Conservation (phyloP, 2,113 vertebrate species). For the Grantiella picta region DNA sequence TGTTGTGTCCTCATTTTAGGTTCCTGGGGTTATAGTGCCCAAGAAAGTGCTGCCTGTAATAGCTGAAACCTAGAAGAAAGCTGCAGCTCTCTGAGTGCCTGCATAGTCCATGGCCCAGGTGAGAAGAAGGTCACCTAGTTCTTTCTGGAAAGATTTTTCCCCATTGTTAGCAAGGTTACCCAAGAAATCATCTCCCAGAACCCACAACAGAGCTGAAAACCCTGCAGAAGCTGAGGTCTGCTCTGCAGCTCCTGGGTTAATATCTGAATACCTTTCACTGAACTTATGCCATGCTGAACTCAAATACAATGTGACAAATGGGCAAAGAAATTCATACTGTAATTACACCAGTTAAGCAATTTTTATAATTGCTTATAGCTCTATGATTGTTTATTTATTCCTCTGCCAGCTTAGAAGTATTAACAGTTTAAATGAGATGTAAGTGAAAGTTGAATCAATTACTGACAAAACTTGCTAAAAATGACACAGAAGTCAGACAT, state of each 20-base stretch:
- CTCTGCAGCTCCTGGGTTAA: background rate
- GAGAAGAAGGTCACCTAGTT: background rate
- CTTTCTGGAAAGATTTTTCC: background rate
- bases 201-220: background rate
- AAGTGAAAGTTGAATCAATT: background rate
- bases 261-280: background rate
- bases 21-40: background rate
- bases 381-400: background rate
- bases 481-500: background rate
- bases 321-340: background rate
- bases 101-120: background rate
- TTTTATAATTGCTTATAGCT: background rate
- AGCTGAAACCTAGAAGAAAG: background rate
- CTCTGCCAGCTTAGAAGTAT: background rate
- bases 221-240: background rate
- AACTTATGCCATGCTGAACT: background rate
- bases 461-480: background rate
- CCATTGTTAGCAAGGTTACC: background rate
- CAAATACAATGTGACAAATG: background rate
- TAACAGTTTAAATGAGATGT: background rate
- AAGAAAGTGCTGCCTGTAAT: background rate
- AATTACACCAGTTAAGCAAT: background rate
- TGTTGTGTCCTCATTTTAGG: background rate
- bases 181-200: background rate
- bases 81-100: background rate